Evolutionary conservation across 2,888 invertebrate species (phyloP).

Genomic region (Phaonia tiefii): DNA sequence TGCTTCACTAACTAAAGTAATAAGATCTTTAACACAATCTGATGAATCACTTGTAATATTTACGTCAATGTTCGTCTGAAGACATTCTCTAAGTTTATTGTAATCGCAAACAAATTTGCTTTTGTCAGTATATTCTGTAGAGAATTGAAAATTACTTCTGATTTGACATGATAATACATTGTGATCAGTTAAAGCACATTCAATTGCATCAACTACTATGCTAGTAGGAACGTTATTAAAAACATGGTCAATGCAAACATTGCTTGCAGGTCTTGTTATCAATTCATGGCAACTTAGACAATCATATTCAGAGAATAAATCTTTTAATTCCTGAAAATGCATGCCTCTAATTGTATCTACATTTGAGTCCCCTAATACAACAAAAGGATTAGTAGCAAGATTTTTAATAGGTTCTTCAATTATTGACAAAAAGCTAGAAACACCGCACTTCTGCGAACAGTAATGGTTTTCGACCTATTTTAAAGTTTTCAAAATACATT

Average conservation of each 20-base stretch:
- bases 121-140: neutral
- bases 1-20: neutral
- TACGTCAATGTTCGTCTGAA: neutral
- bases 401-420: neutral
- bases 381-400: neutral
- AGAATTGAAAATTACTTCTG: neutral
- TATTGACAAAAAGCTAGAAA: conserved; percentile 14
- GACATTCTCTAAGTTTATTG: neutral
- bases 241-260: conserved; percentile 8
- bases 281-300: conserved; percentile 9
- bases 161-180: neutral
- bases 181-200: conserved; percentile 3
- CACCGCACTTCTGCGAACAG: neutral
- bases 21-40: neutral
- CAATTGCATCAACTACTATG: neutral
- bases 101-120: neutral
- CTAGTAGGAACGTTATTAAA: neutral
- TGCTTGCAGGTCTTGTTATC: neutral
- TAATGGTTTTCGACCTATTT: neutral
- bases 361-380: conserved; percentile 42
- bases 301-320: neutral
- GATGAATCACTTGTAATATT: neutral
- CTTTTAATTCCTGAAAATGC: neutral
- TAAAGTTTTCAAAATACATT: neutral
- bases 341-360: neutral